Evolutionary conservation across 2,797 vertebrate species (phyloP).

Genomic region (Cottoperca gobio): DNA sequence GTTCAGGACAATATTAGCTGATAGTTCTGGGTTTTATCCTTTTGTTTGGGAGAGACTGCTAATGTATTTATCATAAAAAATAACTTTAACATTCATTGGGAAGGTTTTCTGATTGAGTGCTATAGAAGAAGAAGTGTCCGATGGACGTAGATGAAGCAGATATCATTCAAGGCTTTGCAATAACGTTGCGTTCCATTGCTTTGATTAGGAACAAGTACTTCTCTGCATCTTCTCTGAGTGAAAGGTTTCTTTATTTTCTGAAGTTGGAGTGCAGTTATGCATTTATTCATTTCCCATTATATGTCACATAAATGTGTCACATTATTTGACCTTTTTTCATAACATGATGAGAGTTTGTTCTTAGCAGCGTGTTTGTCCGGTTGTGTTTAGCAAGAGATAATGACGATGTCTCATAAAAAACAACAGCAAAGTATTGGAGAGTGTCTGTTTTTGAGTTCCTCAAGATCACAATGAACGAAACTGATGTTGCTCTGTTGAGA

Average conservation of each 20-base stretch:
- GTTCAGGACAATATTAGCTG: neutral
- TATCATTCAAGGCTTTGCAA: neutral
- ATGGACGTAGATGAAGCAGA: too few species aligned
- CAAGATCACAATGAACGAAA: neutral
- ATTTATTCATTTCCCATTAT: neutral
- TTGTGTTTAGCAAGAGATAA: neutral
- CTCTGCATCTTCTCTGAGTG: too few species aligned
- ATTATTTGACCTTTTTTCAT: conserved; percentile 4
- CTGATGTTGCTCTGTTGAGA: conserved; percentile 13
- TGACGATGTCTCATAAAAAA: neutral
- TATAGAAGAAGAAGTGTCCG: neutral
- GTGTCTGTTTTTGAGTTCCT: neutral
- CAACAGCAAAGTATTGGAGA: neutral
- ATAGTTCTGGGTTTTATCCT: neutral
- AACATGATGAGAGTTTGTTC: neutral
- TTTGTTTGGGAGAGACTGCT: neutral
- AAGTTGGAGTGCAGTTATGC: neutral
- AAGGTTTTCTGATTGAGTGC: neutral
- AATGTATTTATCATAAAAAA: neutral
- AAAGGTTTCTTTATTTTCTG: conserved; percentile 13
- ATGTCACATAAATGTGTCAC: conserved; percentile 2
- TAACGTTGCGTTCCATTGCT: conserved; percentile 12
- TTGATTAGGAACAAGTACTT: conserved; percentile 20
- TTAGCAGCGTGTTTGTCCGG: neutral
- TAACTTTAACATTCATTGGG: neutral